Evolutionary conservation across 2,113 vertebrate genomes (phyloP).

Genomic region (Saccopteryx bilineata): DNA sequence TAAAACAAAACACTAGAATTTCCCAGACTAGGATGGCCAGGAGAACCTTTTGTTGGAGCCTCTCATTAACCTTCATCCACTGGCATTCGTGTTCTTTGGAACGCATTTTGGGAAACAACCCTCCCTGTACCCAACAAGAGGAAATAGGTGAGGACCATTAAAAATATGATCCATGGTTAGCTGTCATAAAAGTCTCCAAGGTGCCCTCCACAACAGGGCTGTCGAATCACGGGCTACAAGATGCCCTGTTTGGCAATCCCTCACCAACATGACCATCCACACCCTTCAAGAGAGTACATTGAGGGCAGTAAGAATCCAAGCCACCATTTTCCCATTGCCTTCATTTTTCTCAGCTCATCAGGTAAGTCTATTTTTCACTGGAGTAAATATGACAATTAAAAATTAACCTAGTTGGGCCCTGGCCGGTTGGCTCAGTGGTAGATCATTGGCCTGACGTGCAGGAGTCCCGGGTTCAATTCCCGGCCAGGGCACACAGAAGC

Average conservation of each 20-base stretch:
- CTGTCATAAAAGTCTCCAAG: not conserved
- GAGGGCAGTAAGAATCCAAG: not conserved
- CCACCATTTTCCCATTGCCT: not conserved
- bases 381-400: slow-evolving; percentile 74
- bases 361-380: slow-evolving; percentile 53
- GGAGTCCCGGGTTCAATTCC: no score
- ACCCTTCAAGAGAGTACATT: not conserved
- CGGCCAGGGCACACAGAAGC: no score
- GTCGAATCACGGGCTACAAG: not conserved
- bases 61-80: not conserved
- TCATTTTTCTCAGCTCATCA: slow-evolving; percentile 29
- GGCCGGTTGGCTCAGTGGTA: no score
- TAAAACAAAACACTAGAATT: no score
- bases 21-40: not conserved
- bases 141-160: not conserved
- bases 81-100: not conserved
- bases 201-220: not conserved
- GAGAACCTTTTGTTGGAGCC: not conserved
- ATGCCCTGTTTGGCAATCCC: not conserved
- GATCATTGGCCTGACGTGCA: no score
- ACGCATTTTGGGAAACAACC: not conserved
- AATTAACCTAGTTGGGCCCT: slow-evolving; percentile 35
- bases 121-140: not conserved
- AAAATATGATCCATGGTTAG: not conserved
- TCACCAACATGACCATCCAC: not conserved